A percentile compares a stretch with the other conserved stretches of the same genome.
Evolutionary conservation across 2,113 vertebrate genomes (phyloP).

Genomic region (Nanorana parkeri): DNA sequence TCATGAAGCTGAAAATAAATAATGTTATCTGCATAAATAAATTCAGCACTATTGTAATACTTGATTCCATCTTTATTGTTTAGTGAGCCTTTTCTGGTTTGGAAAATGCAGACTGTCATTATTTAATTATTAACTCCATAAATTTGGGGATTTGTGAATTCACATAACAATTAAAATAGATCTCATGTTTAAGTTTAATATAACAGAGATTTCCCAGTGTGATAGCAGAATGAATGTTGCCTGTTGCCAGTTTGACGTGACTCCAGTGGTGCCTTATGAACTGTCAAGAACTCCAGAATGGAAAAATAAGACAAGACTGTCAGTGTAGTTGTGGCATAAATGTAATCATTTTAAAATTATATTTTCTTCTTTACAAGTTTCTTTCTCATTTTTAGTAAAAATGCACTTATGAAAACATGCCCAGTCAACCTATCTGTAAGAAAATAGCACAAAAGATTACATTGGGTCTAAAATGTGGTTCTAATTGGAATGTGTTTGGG

Average conservation of each 20-base stretch:
- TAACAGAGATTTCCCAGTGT: conserved; percentile 51
- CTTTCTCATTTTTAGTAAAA: too few relatives aligned
- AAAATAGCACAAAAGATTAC: too few relatives aligned
- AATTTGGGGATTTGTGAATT: conserved; percentile 52
- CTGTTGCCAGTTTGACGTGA: conserved; percentile 42
- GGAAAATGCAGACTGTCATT: conserved; percentile 26
- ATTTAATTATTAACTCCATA: conserved; percentile 51
- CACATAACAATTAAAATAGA: conserved; percentile 52
- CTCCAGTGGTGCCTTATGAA: background rate
- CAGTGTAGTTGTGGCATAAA: background rate
- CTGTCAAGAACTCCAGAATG: background rate
- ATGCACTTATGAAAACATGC: too few relatives aligned
- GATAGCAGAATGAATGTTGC: conserved; percentile 30
- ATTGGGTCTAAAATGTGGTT: too few relatives aligned
- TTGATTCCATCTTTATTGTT: conserved; percentile 12
- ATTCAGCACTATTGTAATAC: conserved; percentile 30
- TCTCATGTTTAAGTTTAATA: conserved; percentile 8
- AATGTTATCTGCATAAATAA: conserved; percentile 26
- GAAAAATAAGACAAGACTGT: background rate
- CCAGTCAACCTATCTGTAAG: too few relatives aligned
- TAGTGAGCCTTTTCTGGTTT: conserved; percentile 8
- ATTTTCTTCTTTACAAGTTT: background rate
- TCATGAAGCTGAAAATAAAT: background rate
- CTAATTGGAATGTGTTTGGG: too few relatives aligned
- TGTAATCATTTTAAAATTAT: background rate